Conservation (phyloP, 2,797 vertebrate species). For the Gadopsis bispinosus region DNA sequence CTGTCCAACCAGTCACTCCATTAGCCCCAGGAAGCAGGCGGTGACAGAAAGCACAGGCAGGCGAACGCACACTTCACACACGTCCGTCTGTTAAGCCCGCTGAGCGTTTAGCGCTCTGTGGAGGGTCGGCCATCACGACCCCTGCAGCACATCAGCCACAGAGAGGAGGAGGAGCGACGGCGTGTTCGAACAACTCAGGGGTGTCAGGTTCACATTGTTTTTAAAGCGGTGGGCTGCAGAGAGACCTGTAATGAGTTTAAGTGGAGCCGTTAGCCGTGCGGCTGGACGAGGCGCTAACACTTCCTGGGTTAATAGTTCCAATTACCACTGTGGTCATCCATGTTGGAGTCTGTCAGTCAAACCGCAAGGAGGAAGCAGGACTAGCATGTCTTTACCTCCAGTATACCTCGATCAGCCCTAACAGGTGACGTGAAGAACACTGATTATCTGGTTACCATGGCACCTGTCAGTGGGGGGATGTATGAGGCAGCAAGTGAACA, state of each 20-base stretch:
- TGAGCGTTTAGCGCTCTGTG: conserved; percentile 47
- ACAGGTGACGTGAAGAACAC: no score
- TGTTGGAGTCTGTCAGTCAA: no score
- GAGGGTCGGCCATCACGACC: conserved; percentile 29
- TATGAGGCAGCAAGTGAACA: no score
- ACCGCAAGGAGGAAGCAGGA: no score
- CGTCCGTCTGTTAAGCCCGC: conserved; percentile 13
- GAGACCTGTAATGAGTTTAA: conserved; percentile 15
- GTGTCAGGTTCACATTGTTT: background rate
- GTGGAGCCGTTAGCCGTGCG: conserved; percentile 16
- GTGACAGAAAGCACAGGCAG: background rate
- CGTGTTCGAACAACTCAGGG: background rate
- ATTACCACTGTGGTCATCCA: background rate
- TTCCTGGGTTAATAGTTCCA: conserved; percentile 7
- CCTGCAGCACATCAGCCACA: background rate
- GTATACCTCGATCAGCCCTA: no score
- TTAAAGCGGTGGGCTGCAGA: background rate
- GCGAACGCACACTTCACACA: conserved; percentile 8
- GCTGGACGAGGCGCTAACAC: background rate
- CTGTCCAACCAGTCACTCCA: background rate
- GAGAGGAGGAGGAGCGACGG: conserved; percentile 2
- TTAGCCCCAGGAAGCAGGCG: conserved; percentile 10
- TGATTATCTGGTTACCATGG: no score
- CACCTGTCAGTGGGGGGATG: no score
- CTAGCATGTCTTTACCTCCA: no score